Conservation (phyloP, 2,797 vertebrate species). For the Sciurus carolinensis region DNA sequence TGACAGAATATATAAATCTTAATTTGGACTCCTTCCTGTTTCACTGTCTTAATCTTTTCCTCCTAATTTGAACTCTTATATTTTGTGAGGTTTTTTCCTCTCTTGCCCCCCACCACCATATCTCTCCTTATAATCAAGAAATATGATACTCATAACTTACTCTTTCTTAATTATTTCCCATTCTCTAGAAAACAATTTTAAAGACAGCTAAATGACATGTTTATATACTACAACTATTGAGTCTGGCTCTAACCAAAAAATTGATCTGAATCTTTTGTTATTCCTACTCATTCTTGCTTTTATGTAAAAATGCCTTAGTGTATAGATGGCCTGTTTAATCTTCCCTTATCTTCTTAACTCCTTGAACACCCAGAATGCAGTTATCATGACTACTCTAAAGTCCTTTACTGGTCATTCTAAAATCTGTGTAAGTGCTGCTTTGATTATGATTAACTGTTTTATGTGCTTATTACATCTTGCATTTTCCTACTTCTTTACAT, state of each 20-base stretch:
- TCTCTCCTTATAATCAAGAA: too few species aligned
- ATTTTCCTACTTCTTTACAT: background rate
- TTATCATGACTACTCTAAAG: background rate
- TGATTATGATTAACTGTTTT: background rate
- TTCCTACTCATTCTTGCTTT: background rate
- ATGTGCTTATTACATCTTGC: background rate
- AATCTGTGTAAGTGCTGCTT: background rate
- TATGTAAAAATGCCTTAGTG: background rate
- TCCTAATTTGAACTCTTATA: too few species aligned
- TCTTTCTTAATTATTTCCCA: too few species aligned
- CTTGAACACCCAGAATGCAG: background rate
- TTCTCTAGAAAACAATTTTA: too few species aligned
- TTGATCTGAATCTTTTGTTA: background rate
- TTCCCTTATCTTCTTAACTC: background rate
- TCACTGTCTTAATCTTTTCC: too few species aligned
- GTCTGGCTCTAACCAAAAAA: background rate
- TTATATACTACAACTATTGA: background rate
- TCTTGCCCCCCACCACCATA: too few species aligned
- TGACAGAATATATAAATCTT: too few species aligned
- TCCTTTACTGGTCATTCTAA: background rate
- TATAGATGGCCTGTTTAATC: background rate
- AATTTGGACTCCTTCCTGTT: too few species aligned
- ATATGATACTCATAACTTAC: too few species aligned
- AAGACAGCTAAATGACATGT: background rate
- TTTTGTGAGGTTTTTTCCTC: too few species aligned